Evolutionary conservation across 2,797 vertebrate species (phyloP), one percentile per base, ranked within the genome.

Genomic region (Tenualosa ilisha): DNA sequence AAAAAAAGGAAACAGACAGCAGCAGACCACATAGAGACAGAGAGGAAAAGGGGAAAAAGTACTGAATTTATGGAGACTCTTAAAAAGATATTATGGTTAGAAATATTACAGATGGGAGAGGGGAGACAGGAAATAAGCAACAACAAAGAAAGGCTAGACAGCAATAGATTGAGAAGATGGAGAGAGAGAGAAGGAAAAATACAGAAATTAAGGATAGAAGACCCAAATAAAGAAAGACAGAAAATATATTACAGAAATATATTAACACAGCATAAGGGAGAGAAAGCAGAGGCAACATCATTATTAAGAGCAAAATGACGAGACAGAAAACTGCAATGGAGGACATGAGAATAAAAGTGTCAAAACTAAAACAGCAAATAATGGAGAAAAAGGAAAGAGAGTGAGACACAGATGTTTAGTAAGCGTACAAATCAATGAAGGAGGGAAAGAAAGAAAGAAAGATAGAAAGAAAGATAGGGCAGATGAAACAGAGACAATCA

Each of bases 191-290:
- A 68, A 12, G 61, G 12, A n/a, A n/a, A n/a, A 65, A 8, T 24
- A 56, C 87, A 90, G 85, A 85, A 85, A 81, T 85, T 86, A 86
- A 89, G 46, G 88, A 37, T 83, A 83, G 87, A 84, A 84, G 84
- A 26, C 40, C 37, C 46, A 31, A 56, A 46, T 7, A 13, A n/a
- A 37, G 43, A 63, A 53, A 53, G 13, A 53, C 51, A 53, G 13
- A 53, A 53, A 53, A 53, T 17, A 53, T 53, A 15, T 53, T 53
- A 15, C 3, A 15, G 13, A 31, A 31, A 31, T 31, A 31, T 31
- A 31, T 31, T 53, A 53, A 53, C 13, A 53, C 3, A 13, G 2
- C 13, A 15, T 53, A 17, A 53, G 11, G 13, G 11, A 53, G 13
- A 15, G 51, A 53, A 15, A 53, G 51, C 51, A 15, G 51, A 15